Evolutionary conservation across 1,140 invertebrate genomes (phyloP), one percentile per base, ranked within the genome.

Genomic region (Euura saliciscinereae): DNA sequence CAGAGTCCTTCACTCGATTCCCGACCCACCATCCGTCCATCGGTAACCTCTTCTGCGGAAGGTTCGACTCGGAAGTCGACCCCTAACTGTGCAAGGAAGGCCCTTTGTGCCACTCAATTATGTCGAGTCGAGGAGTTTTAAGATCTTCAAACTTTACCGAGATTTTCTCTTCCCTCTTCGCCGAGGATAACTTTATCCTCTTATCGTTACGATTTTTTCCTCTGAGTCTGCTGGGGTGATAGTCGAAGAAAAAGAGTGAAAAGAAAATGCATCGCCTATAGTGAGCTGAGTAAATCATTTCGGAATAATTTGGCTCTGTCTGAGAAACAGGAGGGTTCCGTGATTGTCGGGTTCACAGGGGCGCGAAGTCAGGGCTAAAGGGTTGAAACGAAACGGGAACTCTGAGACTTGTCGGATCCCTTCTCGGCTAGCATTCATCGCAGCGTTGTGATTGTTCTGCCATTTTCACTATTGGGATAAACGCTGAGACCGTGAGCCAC

Each of bases 391-490:
- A 67, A 67, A 4, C 10, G 10, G 51, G 51, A 59, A 28, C 43
- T 10, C 59, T 4, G 66, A 67, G 28, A 28, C 28, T 67, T 28
- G 28, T 11, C 43, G 43, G 59, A 64, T 45, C 65, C 65, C 68
- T 8, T 8, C 51, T n/a, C 51, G 8, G 10, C 8, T 28, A 44
- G 66, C 66, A 67, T 67, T 44, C 66, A 6, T 44, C 42, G 66
- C 66, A 67, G 3, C 51, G 46, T 73, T 44, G 70, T 77, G 78
- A 82, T 80, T 80, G 77, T 80, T 78, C 75, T 70, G 72, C 74
- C 74, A 71, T 71, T 71, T 73, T 73, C 70, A 78, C 76, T 77
- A 77, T 77, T 77, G 77, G 77, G 77, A 78, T 79, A 80, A 82
- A 79, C 77, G 77, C 70, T 71, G 46, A 65, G 74, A n/a, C 28